Evolutionary conservation across 2,888 invertebrate genomes (phyloP), one percentile per base, ranked within the genome.

Genomic region (Nasonia oneida): DNA sequence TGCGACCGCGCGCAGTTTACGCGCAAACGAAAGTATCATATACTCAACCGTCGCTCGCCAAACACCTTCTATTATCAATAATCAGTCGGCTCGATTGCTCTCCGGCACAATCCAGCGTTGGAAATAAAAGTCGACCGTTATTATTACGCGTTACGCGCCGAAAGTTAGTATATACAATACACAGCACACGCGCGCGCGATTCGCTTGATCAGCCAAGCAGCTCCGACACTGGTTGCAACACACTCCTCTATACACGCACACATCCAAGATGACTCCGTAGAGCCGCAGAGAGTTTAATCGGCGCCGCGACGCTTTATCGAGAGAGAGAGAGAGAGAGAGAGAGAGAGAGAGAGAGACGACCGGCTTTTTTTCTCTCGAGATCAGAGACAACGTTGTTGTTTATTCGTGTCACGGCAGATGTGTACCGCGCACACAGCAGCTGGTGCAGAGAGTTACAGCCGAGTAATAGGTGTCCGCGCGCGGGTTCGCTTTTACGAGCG

Each of bases 121-220:
- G 33, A 14, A 67, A 67, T 10, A 29, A 67, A 67, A 67, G 33
- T 3, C 14, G 67, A 29, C 67, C n/a, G 29, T 3, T 77, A 61
- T 67, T 67, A 67, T 61, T 61, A 39, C 77, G 15, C 42, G 39
- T 77, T 78, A 39, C 33, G 18, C 37, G 73, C 80, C 71, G 71
- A 80, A 80, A 80, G 42, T 67, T 8, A 29, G 50, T 33, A 57
- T n/a, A 10, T 18, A 14, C 2, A 33, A 18, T 29, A 23, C 42
- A n/a, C 42, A 39, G 79, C 39, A 61, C n/a, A 61, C 6, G 6
- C 57, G 57, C 23, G 79, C 67, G 50, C 73, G 85, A 53, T 64
- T 82, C 88, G 88, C 87, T 86, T 89, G 89, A 88, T 87, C 88
- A 79, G 82, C 88, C 89, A 89, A 87, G 89, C 89, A 47, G 18